Percentiles rank a stretch among this genome's conserved stretches.
phyloP scores from a whole-genome alignment of 2,888 invertebrate genomes.

The Mesoligia furuncula region DNA sequence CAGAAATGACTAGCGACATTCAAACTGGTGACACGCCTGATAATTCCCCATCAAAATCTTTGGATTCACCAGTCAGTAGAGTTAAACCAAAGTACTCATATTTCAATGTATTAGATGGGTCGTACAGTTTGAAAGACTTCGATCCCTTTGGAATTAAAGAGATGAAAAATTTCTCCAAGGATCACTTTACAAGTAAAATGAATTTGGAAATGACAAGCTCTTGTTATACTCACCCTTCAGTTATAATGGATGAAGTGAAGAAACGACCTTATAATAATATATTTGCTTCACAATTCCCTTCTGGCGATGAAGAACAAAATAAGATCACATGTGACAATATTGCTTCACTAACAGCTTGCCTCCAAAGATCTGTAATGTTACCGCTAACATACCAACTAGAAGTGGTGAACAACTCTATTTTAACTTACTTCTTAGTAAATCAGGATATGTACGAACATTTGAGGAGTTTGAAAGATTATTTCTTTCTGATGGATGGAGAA shows the following conservation, averaged over 20 bases:
- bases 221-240: constrained; percentile 82
- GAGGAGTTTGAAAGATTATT: constrained; percentile 93
- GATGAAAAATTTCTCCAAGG: constrained; percentile 73
- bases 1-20: constrained; percentile 71
- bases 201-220: constrained; percentile 74
- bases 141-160: constrained; percentile 86
- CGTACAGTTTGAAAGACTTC: constrained; percentile 84
- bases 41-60: constrained; percentile 75
- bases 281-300: constrained; percentile 76
- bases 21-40: constrained; percentile 72
- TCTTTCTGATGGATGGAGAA: constrained; percentile 95
- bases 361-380: constrained; percentile 92
- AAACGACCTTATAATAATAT: constrained; percentile 85
- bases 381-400: constrained; percentile 93
- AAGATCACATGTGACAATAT: constrained; percentile 83
- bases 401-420: constrained; percentile 93
- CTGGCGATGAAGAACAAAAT: constrained; percentile 76
- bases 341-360: constrained; percentile 90
- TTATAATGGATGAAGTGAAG: constrained; percentile 84
- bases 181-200: constrained; percentile 79
- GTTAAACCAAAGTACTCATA: constrained; percentile 75
- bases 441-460: constrained; percentile 93
- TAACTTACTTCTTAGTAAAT: constrained; percentile 92
- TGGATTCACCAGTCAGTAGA: constrained; percentile 57
- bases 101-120: constrained; percentile 87